Evolutionary conservation across 1,140 invertebrate species (phyloP).

Genomic region (Phenacoccus solenopsis): DNA sequence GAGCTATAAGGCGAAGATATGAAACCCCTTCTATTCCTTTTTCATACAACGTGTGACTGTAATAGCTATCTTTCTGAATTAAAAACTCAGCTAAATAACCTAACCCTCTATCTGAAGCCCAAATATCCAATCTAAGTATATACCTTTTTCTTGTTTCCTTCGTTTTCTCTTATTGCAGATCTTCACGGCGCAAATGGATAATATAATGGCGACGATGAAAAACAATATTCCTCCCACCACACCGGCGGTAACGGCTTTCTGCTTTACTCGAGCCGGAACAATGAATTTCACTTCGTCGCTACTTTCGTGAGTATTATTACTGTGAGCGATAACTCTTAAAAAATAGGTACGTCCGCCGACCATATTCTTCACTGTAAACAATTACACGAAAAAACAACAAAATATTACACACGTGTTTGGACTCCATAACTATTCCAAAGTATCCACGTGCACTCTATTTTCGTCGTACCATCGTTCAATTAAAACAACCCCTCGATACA

Average conservation of each 20-base stretch:
- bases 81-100: no score
- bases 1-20: no score
- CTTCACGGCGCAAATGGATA: constrained; percentile 90
- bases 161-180: constrained; percentile 92
- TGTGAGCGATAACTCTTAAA: constrained; percentile 78
- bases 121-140: no score
- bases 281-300: constrained; percentile 76
- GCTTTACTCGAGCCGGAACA: constrained; percentile 73
- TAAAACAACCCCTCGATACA: no score
- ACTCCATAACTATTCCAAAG: no score
- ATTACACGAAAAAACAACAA: constrained; percentile 21
- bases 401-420: no score
- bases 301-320: constrained; percentile 62
- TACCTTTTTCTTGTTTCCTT: constrained; percentile 94
- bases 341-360: constrained; percentile 78
- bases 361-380: constrained; percentile 69
- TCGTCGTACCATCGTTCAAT: no score
- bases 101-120: no score
- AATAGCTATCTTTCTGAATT: no score
- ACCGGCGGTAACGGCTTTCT: constrained; percentile 84
- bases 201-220: constrained; percentile 90
- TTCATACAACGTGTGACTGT: no score
- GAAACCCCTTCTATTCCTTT: no score
- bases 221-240: constrained; percentile 89
- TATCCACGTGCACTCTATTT: no score